A percentile compares a stretch with the other conserved stretches of the same genome.
Conservation (phyloP, 2,888 invertebrate genomes). For the Torymus texanus region DNA sequence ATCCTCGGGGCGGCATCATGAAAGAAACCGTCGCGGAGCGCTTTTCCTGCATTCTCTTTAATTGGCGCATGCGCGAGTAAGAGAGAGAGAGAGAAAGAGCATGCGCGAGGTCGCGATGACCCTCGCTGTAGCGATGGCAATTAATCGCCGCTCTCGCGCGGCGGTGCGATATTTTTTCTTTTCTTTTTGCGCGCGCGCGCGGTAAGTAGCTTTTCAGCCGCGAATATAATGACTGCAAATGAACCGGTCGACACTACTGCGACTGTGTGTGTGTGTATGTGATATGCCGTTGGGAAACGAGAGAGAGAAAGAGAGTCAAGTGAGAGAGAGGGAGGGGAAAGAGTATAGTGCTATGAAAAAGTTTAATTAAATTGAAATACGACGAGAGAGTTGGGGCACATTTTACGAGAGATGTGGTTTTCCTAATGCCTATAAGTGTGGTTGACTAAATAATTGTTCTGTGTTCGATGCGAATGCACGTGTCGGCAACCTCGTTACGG, state of each 20-base stretch:
- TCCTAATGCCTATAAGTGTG: constrained; percentile 6
- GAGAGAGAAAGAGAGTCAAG: neutral
- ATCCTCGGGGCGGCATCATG: constrained; percentile 24
- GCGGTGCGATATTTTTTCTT: constrained; percentile 7
- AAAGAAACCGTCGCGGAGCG: constrained; percentile 36
- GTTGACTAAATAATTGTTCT: neutral
- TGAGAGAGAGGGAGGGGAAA: no score
- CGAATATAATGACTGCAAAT: constrained; percentile 37
- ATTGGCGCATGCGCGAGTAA: constrained; percentile 48
- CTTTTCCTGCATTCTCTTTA: constrained; percentile 51
- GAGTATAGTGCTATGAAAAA: constrained; percentile 19
- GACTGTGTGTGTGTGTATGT: no score
- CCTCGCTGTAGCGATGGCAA: constrained; percentile 36
- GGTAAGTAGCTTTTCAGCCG: constrained; percentile 13
- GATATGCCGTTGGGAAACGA: constrained; percentile 25
- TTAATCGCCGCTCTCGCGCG: constrained; percentile 36
- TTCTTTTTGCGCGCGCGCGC: constrained; percentile 14
- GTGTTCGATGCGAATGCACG: neutral
- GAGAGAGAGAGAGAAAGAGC: constrained; percentile 15
- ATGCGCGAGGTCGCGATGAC: constrained; percentile 28
- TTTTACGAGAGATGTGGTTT: neutral
- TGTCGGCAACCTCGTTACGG: no score
- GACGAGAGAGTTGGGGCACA: neutral
- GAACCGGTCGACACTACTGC: constrained; percentile 19
- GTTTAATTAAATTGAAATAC: constrained; percentile 40